Percentiles rank a stretch among this genome's conserved stretches.
These are phyloP conservation scores for Melanotus villosus DNA, from an alignment of 2,888 invertebrate species.

Conservation along the genomic window DNA sequence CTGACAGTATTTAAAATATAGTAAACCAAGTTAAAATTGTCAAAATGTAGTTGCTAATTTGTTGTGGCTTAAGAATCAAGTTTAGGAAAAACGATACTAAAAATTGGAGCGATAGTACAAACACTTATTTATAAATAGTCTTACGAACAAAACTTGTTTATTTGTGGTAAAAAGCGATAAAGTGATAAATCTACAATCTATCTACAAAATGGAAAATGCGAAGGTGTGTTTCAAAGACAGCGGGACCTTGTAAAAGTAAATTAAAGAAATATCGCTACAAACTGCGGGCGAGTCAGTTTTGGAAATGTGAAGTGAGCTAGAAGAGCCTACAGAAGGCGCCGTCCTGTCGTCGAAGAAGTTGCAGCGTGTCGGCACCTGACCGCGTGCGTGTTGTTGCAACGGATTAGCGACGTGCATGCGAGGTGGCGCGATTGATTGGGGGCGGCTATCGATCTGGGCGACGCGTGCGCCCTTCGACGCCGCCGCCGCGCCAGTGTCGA, in stretches of 20 bases:
- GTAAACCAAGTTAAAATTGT: too few relatives aligned
- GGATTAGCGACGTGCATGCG: conserved; percentile 54
- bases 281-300: background rate
- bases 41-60: too few relatives aligned
- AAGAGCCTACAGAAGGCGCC: conserved; percentile 35
- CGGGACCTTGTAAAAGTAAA: background rate
- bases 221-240: background rate
- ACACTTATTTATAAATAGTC: too few relatives aligned
- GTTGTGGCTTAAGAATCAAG: too few relatives aligned
- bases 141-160: too few relatives aligned
- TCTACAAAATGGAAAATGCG: background rate
- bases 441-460: conserved; percentile 63
- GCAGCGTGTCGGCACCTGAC: conserved; percentile 46
- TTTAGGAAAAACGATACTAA: too few relatives aligned
- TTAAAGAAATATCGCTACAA: background rate
- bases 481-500: conserved; percentile 66
- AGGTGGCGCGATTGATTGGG: conserved; percentile 67
- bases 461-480: conserved; percentile 62
- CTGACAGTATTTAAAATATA: too few relatives aligned
- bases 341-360: conserved; percentile 18
- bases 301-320: conserved; percentile 4
- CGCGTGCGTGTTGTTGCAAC: conserved; percentile 51
- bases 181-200: too few relatives aligned
- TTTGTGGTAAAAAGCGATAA: too few relatives aligned
- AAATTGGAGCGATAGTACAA: too few relatives aligned